Base-by-base conservation (phyloP, 2,113 vertebrate genomes). In the Tonatia bakeri region DNA sequence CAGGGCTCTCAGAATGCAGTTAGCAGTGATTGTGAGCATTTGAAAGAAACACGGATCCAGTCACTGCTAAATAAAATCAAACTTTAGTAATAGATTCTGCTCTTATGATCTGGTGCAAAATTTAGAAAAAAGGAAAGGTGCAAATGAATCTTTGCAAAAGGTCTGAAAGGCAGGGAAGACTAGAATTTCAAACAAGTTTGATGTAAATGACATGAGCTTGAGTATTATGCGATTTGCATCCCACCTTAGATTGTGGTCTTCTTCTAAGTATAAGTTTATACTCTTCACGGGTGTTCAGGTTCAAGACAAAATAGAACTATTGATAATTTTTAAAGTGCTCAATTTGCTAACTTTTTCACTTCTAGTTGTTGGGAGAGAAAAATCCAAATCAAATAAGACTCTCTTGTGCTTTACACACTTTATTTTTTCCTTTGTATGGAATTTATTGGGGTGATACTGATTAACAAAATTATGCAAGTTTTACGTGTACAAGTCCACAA, bases 1-100 rank as follows among this genome's bases (percentile, higher is more conserved):
- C 50, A 50, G 76, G 36, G 19, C 50, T 96, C n/a, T 85, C 84
- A 95, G 75, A 95, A 94, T 76, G 86, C 91, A 97, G 92, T 50
- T 85, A 56, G 64, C 87, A 9, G 11, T 84, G 91, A 15, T n/a
- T 94, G 79, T 73, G 6, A 96, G 4, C 73, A 76, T 97, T 97
- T 85, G 31, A 95, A 96, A 67, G 77, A 94, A 97, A 97, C 95
- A 90, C 4, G 7, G 3, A 36, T 75, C 1, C n/a, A 92, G 52
- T 47, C 47, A 92, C 61, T 95, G 52, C 81, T 90, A 87, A 93
- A 95, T 90, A 84, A 95, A 88, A 79, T 77, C 61, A 87, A 90
- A 38, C 33, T 33, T 86, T 45, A 88, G 89, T 73, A 91, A 89
- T 82, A 26, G 24, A 93, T 94, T 94, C 50, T 93, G 20, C 13